Base-by-base conservation (phyloP, 2,113 vertebrate genomes). In the Theropithecus gelada region DNA sequence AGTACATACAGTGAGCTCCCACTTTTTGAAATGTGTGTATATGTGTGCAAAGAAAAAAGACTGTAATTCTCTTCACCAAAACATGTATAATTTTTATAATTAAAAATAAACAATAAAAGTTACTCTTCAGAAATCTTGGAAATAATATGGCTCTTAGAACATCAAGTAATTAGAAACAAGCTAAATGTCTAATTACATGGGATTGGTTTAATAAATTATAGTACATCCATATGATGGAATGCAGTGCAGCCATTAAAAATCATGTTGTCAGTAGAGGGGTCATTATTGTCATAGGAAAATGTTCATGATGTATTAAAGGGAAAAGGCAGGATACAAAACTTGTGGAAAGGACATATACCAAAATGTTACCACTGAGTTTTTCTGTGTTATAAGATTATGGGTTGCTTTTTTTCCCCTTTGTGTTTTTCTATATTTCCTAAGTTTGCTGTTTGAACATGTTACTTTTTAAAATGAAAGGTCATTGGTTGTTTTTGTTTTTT, bases 271-370 rank as follows among this genome's bases (percentile, higher is more conserved):
- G 83, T 48, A 50, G 83, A 79, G 48, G 52, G 79, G 82, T 68
- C 89, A 86, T 97, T 93, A 90, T 95, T 88, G 89, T 94, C 89
- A 83, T 32, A 50, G 48, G 72, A 78, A 93, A 82, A 89, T 81
- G 25, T 78, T 59, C 66, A 4, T 96, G 89, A 86, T 88, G 4
- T 61, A 88, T 96, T 75, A 79, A 85, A 85, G 84, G 85, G 50
- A 17, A 38, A 90, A 94, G 78, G 68, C 48, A 73, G 27, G 40
- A 22, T 43, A 45, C 11, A 38, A 90, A 92, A 17, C 96, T 73
- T 61, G n/a, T 73, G 43, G 80, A 79, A 93, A 93, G 23, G 66
- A 14, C 50, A 78, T 84, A 45, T 70, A 78, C 16, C 84, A 88
- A 86, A 86, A 89, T 59, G n/a, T 55, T 80, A 61, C 40, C 6